Evolutionary conservation across 2,797 vertebrate genomes (phyloP), one percentile per base, ranked within the genome.

Genomic region (Miichthys miiuy): DNA sequence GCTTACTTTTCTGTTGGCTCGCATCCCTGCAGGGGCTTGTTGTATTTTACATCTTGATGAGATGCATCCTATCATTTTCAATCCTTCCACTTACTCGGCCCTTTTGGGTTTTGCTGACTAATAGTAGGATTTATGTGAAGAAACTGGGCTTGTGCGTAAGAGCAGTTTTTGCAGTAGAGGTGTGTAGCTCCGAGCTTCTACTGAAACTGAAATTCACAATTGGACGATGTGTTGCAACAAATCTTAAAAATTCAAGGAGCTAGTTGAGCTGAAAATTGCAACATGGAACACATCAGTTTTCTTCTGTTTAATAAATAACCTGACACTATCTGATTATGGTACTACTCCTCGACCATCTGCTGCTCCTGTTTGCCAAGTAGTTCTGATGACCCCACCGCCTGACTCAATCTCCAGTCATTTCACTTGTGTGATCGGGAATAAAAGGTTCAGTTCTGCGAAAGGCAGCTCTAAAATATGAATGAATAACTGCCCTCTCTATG

Each of bases 271-370:
- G 44, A 30, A 54, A 14, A 56, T 56, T 76, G 64, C 80, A 72
- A 52, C 70, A 70, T 47, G 12, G 25, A 80, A 18, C 70, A 9
- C 27, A 62, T 78, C 77, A 50, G n/a, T 67, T 61, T 76, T 48
- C 6, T 42, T 27, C 30, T 83, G 77, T 86, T 75, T 77, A 80
- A 68, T 82, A 85, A 86, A 82, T 77, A 80, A 78, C 72, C 66
- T 77, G 75, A 58, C 57, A 54, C 63, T 34, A 25, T 82, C 46
- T 70, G 54, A 73, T 54, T 83, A 56, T 86, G 72, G 34, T 79
- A 20, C 42, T 69, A 61, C 60, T 84, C 63, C 62, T 52, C 47
- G 27, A 62, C 86, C 88, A 88, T 92, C 85, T 93, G 88, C 75
- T 68, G 50, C 52, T 64, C 14, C 2, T 52, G 12, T 77, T 81